Conservation (phyloP, 2,888 invertebrate species). For the Shargacucullia verbasci region DNA sequence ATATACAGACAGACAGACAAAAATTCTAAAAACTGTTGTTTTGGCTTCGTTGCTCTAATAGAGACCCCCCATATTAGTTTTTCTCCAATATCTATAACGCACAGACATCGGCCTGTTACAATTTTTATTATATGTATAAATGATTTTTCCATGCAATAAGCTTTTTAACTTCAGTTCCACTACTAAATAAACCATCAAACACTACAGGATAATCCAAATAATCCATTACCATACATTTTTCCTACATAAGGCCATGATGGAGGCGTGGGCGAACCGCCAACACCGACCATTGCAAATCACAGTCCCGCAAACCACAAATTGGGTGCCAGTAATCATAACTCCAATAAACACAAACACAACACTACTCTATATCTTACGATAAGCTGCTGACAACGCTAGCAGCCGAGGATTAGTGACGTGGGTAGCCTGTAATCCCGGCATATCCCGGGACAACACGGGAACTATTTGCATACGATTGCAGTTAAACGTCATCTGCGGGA, state of each 20-base stretch:
- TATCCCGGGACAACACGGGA: constrained; percentile 71
- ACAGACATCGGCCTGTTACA: too few species aligned
- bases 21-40: too few species aligned
- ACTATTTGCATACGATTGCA: constrained; percentile 82
- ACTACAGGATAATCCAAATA: constrained; percentile 9
- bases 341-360: constrained; percentile 62
- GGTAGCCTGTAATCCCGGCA: constrained; percentile 70
- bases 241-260: constrained; percentile 24
- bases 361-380: constrained; percentile 74
- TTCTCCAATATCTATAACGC: too few species aligned
- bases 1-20: too few species aligned
- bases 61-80: too few species aligned
- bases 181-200: too few species aligned
- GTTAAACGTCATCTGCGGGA: constrained; percentile 84
- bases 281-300: constrained; percentile 49
- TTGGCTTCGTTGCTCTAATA: too few species aligned
- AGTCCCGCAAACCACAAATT: constrained; percentile 56
- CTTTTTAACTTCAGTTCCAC: too few species aligned
- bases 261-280: constrained; percentile 49
- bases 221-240: constrained; percentile 33
- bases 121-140: too few species aligned
- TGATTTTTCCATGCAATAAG: too few species aligned
- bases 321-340: constrained; percentile 60
- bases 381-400: constrained; percentile 77
- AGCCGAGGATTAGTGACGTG: constrained; percentile 78